Conservation (phyloP, 1,140 invertebrate genomes). For the Ips typographus region DNA sequence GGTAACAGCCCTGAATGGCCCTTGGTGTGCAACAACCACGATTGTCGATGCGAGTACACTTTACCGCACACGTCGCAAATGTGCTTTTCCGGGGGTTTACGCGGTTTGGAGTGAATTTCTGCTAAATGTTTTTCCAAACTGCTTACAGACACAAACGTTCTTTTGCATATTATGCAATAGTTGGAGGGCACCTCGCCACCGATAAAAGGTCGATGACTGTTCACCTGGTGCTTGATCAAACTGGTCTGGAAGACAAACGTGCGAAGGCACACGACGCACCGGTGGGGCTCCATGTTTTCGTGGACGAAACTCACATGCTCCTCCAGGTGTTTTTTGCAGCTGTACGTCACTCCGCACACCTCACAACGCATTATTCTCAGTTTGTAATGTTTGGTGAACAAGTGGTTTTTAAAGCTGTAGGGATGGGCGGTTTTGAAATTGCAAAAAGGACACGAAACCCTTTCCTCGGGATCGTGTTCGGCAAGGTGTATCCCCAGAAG, state of each 20-base stretch:
- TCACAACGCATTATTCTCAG: conserved; percentile 24
- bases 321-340: conserved; percentile 14
- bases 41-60: conserved; percentile 56
- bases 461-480: conserved; percentile 34
- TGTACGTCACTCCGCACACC: conserved; percentile 21
- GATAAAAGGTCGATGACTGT: conserved; percentile 29
- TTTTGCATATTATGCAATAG: conserved; percentile 32
- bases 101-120: conserved; percentile 20
- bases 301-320: conserved; percentile 30
- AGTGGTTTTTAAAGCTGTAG: conserved; percentile 22
- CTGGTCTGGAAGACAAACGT: conserved; percentile 30
- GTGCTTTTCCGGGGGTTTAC: conserved; percentile 53
- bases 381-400: conserved; percentile 22
- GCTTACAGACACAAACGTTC: conserved; percentile 17
- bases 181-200: conserved; percentile 31
- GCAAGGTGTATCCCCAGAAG: conserved; percentile 25
- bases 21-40: conserved; percentile 62
- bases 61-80: conserved; percentile 72
- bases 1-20: conserved; percentile 61
- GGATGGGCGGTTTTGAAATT: conserved; percentile 11
- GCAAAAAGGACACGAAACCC: conserved; percentile 29
- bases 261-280: conserved; percentile 23
- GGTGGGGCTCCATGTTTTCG: conserved; percentile 27
- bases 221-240: conserved; percentile 28
- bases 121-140: conserved; percentile 20